Percentiles rank a stretch among this genome's conserved stretches.
phyloP scores from a whole-genome alignment of 2,113 vertebrate species.

The Todiramphus chloris region DNA sequence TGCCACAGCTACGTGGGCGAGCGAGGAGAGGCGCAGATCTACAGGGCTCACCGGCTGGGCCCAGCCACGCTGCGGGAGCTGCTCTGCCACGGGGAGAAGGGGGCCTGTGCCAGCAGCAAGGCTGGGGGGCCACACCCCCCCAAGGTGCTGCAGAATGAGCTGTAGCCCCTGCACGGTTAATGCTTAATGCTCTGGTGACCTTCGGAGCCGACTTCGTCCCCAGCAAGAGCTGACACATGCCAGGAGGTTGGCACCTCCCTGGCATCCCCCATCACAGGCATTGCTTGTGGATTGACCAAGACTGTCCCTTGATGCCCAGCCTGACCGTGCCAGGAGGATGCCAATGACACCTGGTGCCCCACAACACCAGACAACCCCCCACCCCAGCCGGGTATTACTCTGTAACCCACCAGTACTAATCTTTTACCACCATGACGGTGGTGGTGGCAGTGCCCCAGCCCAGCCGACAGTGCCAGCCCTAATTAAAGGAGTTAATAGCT shows the following conservation, averaged over 20 bases:
- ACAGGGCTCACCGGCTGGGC: background rate
- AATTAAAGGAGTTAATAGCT: constrained; percentile 64
- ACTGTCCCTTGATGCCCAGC: background rate
- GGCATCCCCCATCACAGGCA: background rate
- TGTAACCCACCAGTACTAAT: background rate
- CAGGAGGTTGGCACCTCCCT: background rate
- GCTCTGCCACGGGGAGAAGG: constrained; percentile 37
- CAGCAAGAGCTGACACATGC: background rate
- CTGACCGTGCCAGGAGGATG: background rate
- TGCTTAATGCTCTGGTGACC: constrained; percentile 49
- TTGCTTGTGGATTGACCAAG: too few species aligned
- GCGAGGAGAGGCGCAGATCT: background rate
- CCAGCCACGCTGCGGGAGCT: background rate
- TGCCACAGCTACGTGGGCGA: constrained; percentile 46
- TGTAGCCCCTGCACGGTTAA: constrained; percentile 29
- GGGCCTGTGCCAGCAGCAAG: background rate
- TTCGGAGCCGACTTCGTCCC: constrained; percentile 47
- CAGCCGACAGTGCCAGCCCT: background rate
- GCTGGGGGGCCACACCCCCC: background rate
- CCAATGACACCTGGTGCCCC: background rate
- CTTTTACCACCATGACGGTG: background rate
- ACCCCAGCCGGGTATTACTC: background rate
- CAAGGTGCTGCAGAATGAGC: constrained; percentile 42
- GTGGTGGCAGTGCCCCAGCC: background rate
- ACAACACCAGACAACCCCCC: fast-evolving